Base-by-base conservation (phyloP, 2,888 invertebrate genomes). In the Leptinotarsa peninsularis region DNA sequence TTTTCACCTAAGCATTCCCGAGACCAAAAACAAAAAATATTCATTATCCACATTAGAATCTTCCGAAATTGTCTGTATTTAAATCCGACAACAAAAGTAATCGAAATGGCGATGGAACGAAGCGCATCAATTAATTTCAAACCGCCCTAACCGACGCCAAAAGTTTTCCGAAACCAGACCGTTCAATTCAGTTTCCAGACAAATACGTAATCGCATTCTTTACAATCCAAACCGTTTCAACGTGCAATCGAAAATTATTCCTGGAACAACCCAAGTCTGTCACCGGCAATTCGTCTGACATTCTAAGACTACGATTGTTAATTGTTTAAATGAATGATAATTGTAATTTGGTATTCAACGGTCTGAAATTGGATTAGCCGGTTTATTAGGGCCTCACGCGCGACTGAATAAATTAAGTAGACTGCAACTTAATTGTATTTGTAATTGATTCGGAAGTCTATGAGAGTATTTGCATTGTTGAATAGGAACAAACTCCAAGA, bases 371-470 rank as follows among this genome's bases (percentile, higher is more conserved):
- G 72, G 73, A 81, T 81, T 82, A 80, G 67, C 69, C 74, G 77
- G 77, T 79, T 78, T 78, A 80, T 81, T 81, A 81, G 76, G 79
- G 75, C 73, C 63, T 58, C 58, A 50, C 49, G 69, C 72, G 54
- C 71, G 78, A 73, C 76, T 74, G 78, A 75, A 79, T 80, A 79
- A 81, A 78, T 82, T 82, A 80, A 78, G 75, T 76, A 76, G 73
- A 78, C 78, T 79, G 75, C 73, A 73, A 76, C 77, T 81, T 79
- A 81, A 81, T 81, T 81, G 80, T 79, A 81, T 80, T 81, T 76
- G 77, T 72, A 78, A 79, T 79, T 72, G 78, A 78, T 66, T 76
- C 73, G 67, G 56, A 23, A 60, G 63, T 68, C 54, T 69, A 69
- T 69, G 33, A n/a, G 54, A 56, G 21, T 69, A 69, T 69, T 69